These are phyloP conservation scores for Adelphocoris suturalis DNA, from an alignment of 2,888 invertebrate species.

Conservation along the genomic window DNA sequence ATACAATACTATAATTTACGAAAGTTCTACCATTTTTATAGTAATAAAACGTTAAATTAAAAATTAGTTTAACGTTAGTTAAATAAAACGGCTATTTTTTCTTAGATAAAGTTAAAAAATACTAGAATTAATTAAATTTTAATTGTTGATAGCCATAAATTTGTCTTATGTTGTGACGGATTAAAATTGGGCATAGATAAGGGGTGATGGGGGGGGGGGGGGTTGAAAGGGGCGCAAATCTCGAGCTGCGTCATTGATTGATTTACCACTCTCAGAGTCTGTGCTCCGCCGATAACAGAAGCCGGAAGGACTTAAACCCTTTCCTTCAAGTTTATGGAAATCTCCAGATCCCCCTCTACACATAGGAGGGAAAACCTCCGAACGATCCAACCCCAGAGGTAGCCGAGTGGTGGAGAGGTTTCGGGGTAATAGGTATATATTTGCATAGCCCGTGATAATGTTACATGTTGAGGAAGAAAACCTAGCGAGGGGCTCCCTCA, in stretches of 20 bases:
- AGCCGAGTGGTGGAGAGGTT: background rate
- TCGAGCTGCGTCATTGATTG: slow-evolving; percentile 8
- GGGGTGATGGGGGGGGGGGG: no score
- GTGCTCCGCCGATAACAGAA: slow-evolving; percentile 1
- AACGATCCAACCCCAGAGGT: background rate
- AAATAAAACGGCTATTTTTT: no score
- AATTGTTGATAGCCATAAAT: no score
- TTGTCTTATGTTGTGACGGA: no score
- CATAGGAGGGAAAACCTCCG: background rate
- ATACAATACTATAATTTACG: no score
- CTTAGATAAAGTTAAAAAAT: no score
- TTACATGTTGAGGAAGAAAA: slow-evolving; percentile 61
- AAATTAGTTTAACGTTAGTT: no score
- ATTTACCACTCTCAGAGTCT: slow-evolving; percentile 17
- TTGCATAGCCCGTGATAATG: slow-evolving; percentile 61
- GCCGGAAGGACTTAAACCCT: slow-evolving; percentile 30
- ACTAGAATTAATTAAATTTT: no score
- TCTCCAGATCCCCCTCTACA: background rate
- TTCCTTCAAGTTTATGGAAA: slow-evolving; percentile 58
- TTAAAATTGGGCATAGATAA: no score
- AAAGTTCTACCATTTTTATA: no score
- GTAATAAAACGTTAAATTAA: no score
- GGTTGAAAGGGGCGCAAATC: background rate
- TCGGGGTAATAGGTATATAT: slow-evolving; percentile 43
- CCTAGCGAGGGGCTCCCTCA: slow-evolving; percentile 38